Conservation (phyloP, 92 coral and sea anemone species). For the Plumapathes pennacea region DNA sequence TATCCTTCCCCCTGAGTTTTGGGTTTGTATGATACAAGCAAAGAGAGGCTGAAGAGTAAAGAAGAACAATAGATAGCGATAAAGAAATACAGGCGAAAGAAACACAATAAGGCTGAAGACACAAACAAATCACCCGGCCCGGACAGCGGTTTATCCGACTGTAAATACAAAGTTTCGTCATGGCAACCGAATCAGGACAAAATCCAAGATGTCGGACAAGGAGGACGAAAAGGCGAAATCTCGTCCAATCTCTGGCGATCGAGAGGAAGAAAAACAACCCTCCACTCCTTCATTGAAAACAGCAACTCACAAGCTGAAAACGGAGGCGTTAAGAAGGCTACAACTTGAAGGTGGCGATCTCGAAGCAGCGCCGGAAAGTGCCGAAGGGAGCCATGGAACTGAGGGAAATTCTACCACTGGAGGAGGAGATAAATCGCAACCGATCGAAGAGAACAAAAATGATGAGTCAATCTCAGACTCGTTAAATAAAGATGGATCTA, state of each 20-base stretch:
- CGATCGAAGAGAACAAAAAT: neutral
- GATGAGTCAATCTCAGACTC: neutral
- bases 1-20: too few species aligned
- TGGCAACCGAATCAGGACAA: conserved; percentile 53
- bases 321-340: conserved; percentile 87
- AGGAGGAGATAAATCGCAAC: neutral
- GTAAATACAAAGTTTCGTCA: conserved; percentile 55
- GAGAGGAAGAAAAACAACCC: conserved; percentile 11
- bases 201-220: conserved; percentile 90
- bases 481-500: neutral
- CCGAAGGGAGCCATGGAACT: conserved; percentile 21
- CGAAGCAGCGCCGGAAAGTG: conserved; percentile 48
- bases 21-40: too few species aligned
- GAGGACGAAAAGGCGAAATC: conserved; percentile 42
- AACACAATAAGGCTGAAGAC: too few species aligned
- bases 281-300: conserved; percentile 49
- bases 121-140: too few species aligned
- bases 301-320: conserved; percentile 82
- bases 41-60: too few species aligned
- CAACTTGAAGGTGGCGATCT: conserved; percentile 68
- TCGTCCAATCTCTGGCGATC: conserved; percentile 45
- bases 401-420: neutral
- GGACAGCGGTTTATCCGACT: too few species aligned
- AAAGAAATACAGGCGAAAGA: too few species aligned
- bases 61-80: too few species aligned